These are phyloP conservation scores for Halocaridina rubra DNA, from an alignment of 2,888 invertebrate species.

Conservation along the genomic window DNA sequence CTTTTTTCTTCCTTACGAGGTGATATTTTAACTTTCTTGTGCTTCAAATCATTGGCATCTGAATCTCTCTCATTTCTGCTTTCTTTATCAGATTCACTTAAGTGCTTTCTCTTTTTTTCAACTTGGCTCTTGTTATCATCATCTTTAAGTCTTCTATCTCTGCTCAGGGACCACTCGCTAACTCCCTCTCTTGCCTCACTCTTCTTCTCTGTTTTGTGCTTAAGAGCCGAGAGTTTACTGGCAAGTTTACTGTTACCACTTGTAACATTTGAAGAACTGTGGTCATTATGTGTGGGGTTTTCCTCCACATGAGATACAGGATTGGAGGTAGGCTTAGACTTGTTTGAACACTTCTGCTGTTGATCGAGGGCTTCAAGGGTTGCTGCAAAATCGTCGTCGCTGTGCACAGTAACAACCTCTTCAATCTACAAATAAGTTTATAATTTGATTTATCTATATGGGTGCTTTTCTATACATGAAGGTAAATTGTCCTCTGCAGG, in stretches of 20 bases:
- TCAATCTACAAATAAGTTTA: background rate
- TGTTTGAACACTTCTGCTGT: constrained; percentile 2
- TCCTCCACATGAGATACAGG: background rate
- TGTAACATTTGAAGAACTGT: constrained; percentile 41
- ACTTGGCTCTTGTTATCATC: background rate
- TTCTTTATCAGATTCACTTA: background rate
- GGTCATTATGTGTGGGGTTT: constrained; percentile 50
- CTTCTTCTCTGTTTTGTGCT: background rate
- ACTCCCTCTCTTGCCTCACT: background rate
- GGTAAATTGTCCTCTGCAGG: background rate
- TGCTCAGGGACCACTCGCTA: background rate
- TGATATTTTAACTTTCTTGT: too few species aligned
- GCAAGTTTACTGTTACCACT: background rate
- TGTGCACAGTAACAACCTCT: background rate
- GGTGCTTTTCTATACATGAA: background rate
- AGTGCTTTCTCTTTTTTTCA: background rate
- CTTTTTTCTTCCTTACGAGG: too few species aligned
- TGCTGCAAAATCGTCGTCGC: constrained; percentile 39
- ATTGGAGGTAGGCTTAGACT: background rate
- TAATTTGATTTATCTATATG: background rate
- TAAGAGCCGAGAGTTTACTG: constrained; percentile 8
- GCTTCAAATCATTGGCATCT: background rate
- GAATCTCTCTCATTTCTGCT: background rate
- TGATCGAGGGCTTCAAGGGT: constrained; percentile 20
- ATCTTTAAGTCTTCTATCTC: background rate